Conservation (phyloP, 2,113 vertebrate genomes). For the Turnix velox region DNA sequence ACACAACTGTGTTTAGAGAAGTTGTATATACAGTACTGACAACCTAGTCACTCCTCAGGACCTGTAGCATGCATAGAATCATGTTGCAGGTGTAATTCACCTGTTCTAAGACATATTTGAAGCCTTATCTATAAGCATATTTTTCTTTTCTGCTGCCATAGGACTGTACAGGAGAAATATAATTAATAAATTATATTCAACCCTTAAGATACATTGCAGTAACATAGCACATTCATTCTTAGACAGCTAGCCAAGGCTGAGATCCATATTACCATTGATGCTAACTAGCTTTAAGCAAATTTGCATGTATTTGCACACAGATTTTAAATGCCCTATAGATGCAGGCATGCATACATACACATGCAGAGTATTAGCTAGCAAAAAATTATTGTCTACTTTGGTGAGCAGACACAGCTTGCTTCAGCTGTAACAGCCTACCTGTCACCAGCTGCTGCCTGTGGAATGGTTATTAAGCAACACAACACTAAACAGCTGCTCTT, state of each 20-base stretch:
- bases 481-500: not conserved
- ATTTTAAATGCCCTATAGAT: not conserved
- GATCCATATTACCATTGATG: not conserved
- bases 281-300: not conserved
- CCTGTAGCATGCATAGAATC: not conserved
- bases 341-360: accelerated
- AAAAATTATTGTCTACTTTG: not conserved
- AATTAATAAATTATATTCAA: not conserved
- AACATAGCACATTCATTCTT: not conserved
- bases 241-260: not conserved
- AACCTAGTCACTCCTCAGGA: not conserved
- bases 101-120: not conserved
- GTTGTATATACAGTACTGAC: not conserved
- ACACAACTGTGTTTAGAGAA: not conserved
- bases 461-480: not conserved
- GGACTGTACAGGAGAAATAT: not conserved
- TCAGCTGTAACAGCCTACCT: not conserved
- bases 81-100: not conserved
- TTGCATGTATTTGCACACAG: not conserved
- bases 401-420: not conserved
- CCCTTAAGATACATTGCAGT: not conserved
- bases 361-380: not conserved
- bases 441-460: not conserved
- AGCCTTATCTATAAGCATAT: not conserved
- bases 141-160: not conserved